A percentile compares a stretch with the other conserved stretches of the same genome.
Evolutionary conservation across 2,888 invertebrate species (phyloP).

Genomic region (Cyaniris semiargus): DNA sequence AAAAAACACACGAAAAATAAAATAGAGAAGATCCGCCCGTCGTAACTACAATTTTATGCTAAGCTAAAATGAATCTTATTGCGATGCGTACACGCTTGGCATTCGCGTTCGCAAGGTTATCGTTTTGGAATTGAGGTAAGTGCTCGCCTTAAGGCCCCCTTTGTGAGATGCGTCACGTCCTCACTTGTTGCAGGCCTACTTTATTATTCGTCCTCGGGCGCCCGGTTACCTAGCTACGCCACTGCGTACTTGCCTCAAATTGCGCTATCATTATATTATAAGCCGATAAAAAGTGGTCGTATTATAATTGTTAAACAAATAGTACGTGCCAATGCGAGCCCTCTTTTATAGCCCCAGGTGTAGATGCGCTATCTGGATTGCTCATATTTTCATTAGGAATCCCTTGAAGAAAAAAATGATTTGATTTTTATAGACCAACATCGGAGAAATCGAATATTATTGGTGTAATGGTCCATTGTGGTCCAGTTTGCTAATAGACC

Average conservation of each 20-base stretch:
- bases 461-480: background rate
- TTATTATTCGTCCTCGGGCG: too few species aligned
- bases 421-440: constrained; percentile 7
- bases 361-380: constrained; percentile 21
- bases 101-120: too few species aligned
- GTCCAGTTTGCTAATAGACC: constrained; percentile 6
- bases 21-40: too few species aligned
- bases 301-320: constrained; percentile 40
- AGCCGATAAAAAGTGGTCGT: constrained; percentile 41
- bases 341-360: constrained; percentile 11
- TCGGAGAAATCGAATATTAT: background rate
- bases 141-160: too few species aligned
- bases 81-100: too few species aligned
- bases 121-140: too few species aligned
- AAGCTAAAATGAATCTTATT: too few species aligned
- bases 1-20: too few species aligned
- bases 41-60: too few species aligned
- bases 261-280: constrained; percentile 42
- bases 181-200: too few species aligned
- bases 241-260: constrained; percentile 38
- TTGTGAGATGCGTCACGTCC: too few species aligned
- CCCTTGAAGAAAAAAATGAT: background rate
- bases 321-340: constrained; percentile 39
- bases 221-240: background rate
- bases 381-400: background rate